Conservation (phyloP, 2,113 vertebrate species). For the Ranitomeya imitator region DNA sequence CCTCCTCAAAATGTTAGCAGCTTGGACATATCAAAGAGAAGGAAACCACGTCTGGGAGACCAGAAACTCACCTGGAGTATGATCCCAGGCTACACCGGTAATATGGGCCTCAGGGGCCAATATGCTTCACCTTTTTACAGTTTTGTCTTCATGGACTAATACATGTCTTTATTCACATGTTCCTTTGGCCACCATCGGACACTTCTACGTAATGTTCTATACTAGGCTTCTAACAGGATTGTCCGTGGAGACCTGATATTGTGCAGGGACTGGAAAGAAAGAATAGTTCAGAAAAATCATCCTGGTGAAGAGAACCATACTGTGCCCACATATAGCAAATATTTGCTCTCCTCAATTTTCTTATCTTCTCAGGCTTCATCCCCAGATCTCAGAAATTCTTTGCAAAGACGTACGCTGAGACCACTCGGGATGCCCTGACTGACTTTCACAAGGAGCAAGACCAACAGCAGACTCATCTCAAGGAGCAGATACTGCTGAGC, state of each 20-base stretch:
- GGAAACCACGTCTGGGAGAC: constrained; percentile 27
- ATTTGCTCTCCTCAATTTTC: too few species aligned
- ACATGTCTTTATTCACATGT: neutral
- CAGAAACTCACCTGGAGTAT: constrained; percentile 64
- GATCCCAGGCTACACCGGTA: constrained; percentile 81
- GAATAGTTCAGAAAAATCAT: too few species aligned
- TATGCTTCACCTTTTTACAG: neutral
- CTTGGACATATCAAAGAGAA: constrained; percentile 52
- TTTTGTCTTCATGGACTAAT: neutral
- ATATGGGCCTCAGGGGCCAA: neutral
- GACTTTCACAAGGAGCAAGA: constrained; percentile 64
- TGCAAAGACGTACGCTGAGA: constrained; percentile 70
- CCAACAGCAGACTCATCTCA: neutral
- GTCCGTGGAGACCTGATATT: too few species aligned
- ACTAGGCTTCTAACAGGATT: too few species aligned
- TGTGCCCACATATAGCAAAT: neutral
- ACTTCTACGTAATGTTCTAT: too few species aligned
- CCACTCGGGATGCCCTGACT: constrained; percentile 67
- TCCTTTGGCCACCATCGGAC: neutral
- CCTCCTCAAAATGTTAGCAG: neutral
- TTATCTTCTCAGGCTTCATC: constrained; percentile 69
- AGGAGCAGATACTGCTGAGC: constrained; percentile 35
- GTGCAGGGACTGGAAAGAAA: too few species aligned
- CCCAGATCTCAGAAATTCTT: constrained; percentile 74
- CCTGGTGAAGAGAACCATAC: neutral